Base-by-base conservation (phyloP, 2,888 invertebrate genomes). In the Marronus borbonicus region DNA sequence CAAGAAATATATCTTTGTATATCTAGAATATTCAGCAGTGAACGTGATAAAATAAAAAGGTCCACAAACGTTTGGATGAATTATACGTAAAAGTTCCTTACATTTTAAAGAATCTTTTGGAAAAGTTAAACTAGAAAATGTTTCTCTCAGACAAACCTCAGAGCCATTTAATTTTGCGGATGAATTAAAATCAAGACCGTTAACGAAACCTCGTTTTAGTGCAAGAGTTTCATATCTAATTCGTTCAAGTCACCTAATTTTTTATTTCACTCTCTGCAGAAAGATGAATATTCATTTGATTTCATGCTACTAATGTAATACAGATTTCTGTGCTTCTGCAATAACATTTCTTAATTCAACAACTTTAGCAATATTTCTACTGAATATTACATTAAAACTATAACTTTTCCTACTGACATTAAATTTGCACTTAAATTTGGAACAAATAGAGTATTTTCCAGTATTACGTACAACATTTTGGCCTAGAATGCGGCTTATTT, bases 1-100 rank as follows among this genome's bases (percentile, higher is more conserved):
- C 28, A 70, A 52, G 14, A 70, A 70, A 55, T 70, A 70, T 17
- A 70, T 20, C 12, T 52, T 49, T 17, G 50, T 52, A n/a, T 52
- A 69, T 65, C 70, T 31, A 28, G 49, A 49, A 70, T 49, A 49
- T 17, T 70, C 70, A 17, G 20, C 20, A 50, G 31, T 31, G 24
- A 52, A 70, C 20, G 55, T 52, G 8, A 28, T 44, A 49, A 52
- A 70, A 52, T 70, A 70, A 10, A 52, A 31, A 4, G 55, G 60
- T 31, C 44, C 50, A 24, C 20, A 69, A 50, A 69, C 50, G 17
- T 69, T 49, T 8, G 50, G 49, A 17, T 44, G 69, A 1, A 69
- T 20, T 28, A 66, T 49, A n/a, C n/a, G 7, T n/a, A n/a, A 31
- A 14, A 64, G 36, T 28, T 64, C 64, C 28, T 64, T 64, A 28